Percentiles rank a stretch among this genome's conserved stretches.
These are phyloP conservation scores for Neodiprion lecontei DNA, from an alignment of 1,140 invertebrate genomes.

Conservation along the genomic window DNA sequence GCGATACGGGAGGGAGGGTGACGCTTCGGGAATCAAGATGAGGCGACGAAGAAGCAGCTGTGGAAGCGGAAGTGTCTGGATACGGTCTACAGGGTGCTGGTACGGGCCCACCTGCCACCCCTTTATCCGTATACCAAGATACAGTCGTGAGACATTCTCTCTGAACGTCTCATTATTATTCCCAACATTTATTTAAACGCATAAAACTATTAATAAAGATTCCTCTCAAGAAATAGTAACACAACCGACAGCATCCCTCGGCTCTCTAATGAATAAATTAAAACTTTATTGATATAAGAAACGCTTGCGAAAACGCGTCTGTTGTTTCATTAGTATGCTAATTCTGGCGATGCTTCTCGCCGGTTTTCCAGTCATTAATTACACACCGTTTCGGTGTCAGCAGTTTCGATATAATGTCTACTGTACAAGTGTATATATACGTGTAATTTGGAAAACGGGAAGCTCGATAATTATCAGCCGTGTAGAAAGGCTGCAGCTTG, in stretches of 20 bases:
- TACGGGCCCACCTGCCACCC: neutral
- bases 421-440: too few relatives aligned
- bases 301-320: neutral
- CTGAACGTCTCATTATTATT: too few relatives aligned
- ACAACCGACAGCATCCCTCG: neutral
- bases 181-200: too few relatives aligned
- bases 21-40: neutral
- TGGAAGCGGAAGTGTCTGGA: slow-evolving; percentile 6
- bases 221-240: too few relatives aligned
- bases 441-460: too few relatives aligned
- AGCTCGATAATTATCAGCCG: too few relatives aligned
- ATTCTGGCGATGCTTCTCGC: neutral
- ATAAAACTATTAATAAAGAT: too few relatives aligned
- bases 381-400: slow-evolving; percentile 1
- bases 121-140: neutral
- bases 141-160: too few relatives aligned
- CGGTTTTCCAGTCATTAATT: neutral
- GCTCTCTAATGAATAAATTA: neutral
- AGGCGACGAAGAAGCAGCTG: neutral
- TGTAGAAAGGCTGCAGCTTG: too few relatives aligned
- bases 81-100: neutral
- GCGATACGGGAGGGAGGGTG: too few relatives aligned
- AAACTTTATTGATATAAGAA: neutral
- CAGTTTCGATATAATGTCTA: neutral
- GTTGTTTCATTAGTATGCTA: slow-evolving; percentile 2